phyloP scores from a whole-genome alignment of 2,113 vertebrate species.

The Grantiella picta region DNA sequence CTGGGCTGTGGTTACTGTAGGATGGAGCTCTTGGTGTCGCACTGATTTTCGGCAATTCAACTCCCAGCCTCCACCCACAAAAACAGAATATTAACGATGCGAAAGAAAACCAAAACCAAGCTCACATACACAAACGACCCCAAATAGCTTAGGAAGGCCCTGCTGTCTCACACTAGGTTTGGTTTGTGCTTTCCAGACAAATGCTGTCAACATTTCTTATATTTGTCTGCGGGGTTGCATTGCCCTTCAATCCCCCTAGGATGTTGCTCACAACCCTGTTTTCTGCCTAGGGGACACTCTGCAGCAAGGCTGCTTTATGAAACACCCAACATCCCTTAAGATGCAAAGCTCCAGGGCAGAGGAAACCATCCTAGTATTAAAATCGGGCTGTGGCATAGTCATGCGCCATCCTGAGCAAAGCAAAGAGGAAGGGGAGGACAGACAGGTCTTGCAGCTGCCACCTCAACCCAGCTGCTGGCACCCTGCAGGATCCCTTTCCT shows the following conservation, averaged over 20 bases:
- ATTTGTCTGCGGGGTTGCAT: fast-evolving
- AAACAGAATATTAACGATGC: background rate
- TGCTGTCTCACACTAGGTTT: background rate
- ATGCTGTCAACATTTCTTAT: background rate
- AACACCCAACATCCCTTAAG: background rate
- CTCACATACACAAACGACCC: background rate
- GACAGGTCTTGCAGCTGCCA: background rate
- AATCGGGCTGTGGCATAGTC: background rate
- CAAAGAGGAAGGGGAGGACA: background rate
- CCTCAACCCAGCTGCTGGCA: background rate
- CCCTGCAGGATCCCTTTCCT: background rate
- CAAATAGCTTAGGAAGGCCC: background rate
- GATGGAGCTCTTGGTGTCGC: background rate
- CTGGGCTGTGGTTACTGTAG: background rate
- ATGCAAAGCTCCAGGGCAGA: background rate
- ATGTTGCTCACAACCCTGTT: background rate
- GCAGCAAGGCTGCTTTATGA: background rate
- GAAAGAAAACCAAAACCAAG: background rate
- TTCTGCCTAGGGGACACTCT: background rate
- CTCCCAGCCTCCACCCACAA: background rate
- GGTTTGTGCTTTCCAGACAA: background rate
- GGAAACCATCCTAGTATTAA: background rate
- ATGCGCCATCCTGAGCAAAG: fast-evolving
- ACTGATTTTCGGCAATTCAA: background rate
- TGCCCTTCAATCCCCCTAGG: background rate